Evolutionary conservation across 2,113 vertebrate genomes (phyloP).

Genomic region (Jacana jacana): DNA sequence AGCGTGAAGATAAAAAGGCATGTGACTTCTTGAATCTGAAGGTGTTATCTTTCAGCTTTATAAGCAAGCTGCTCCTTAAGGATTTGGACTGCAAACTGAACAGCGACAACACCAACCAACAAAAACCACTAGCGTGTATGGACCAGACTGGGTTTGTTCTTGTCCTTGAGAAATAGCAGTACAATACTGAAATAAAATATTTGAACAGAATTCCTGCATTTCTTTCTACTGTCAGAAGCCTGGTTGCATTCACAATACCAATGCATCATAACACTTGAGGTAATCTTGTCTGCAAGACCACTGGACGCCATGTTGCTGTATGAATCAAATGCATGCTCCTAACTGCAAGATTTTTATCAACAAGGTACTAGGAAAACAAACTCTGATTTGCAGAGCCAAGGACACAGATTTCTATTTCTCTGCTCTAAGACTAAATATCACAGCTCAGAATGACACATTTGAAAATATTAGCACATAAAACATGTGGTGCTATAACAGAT

Average conservation of each 20-base stretch:
- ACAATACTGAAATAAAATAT: not conserved
- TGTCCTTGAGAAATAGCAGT: not conserved
- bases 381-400: not conserved
- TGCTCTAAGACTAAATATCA: not conserved
- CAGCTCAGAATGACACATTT: not conserved
- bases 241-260: not conserved
- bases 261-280: not conserved
- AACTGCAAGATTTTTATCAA: not conserved
- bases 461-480: not conserved
- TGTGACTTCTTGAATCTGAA: not conserved
- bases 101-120: not conserved
- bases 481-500: not conserved
- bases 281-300: not conserved
- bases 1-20: not conserved
- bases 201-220: not conserved
- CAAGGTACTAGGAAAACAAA: not conserved
- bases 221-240: not conserved
- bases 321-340: not conserved
- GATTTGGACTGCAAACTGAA: not conserved
- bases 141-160: not conserved
- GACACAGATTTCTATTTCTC: not conserved
- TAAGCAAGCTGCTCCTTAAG: not conserved
- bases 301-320: not conserved
- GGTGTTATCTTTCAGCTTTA: not conserved
- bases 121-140: rapidly evolving